Evolutionary conservation across 2,888 invertebrate species (phyloP).

Genomic region (Palloptera scutellata): DNA sequence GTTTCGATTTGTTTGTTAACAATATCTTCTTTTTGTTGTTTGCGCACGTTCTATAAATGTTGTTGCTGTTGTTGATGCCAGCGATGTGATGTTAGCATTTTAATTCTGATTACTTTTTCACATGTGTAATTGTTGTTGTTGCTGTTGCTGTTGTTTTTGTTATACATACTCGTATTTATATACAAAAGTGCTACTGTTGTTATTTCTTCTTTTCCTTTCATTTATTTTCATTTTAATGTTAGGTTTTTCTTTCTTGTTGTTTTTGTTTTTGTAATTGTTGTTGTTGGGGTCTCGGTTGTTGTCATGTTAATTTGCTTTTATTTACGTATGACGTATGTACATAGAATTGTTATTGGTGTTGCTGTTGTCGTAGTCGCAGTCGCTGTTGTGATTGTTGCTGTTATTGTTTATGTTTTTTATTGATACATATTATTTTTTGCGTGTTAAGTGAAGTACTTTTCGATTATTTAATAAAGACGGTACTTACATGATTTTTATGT

Average conservation of each 20-base stretch:
- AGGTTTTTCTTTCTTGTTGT: neutral
- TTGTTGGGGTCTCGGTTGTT: neutral
- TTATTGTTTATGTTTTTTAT: no score
- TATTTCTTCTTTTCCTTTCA: neutral
- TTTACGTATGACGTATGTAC: slow-evolving; percentile 3
- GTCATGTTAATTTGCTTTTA: slow-evolving; percentile 6
- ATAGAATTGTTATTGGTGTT: slow-evolving; percentile 1
- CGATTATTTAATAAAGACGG: no score
- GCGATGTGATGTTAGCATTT: neutral
- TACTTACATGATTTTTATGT: no score
- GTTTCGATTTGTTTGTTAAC: slow-evolving; percentile 3
- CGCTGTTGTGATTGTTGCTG: neutral
- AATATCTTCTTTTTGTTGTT: slow-evolving; percentile 3
- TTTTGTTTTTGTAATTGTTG: neutral
- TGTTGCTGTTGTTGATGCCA: neutral
- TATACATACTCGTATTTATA: neutral
- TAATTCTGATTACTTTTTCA: neutral
- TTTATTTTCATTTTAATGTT: neutral
- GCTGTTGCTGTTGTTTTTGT: neutral
- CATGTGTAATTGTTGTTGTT: neutral
- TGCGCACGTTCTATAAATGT: neutral
- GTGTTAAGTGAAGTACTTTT: no score
- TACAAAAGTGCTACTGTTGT: slow-evolving; percentile 12
- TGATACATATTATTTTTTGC: no score
- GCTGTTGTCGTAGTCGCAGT: neutral